Conservation (phyloP, 2,113 vertebrate genomes). For the Menidia beryllina region DNA sequence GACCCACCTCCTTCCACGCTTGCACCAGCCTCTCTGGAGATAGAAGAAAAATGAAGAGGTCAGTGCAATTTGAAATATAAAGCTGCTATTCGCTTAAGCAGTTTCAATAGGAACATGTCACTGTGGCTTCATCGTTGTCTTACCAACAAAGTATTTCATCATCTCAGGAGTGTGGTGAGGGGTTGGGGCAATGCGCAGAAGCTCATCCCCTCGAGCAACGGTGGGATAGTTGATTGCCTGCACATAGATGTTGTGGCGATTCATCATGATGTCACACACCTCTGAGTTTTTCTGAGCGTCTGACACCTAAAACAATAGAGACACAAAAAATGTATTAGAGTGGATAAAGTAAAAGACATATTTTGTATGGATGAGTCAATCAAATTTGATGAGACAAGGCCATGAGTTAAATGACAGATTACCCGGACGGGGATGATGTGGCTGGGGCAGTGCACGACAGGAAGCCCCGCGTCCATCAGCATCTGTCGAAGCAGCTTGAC, state of each 20-base stretch:
- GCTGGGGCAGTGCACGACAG: constrained; percentile 95
- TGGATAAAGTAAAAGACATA: neutral
- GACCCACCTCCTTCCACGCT: constrained; percentile 89
- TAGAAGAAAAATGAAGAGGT: neutral
- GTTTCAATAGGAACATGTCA: neutral
- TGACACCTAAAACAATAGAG: constrained; percentile 82
- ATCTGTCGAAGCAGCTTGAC: constrained; percentile 96
- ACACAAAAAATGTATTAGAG: neutral
- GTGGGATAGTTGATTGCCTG: constrained; percentile 98
- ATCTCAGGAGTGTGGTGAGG: constrained; percentile 97
- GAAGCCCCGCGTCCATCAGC: constrained; percentile 96
- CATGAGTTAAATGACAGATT: constrained; percentile 27
- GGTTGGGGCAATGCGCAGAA: constrained; percentile 94
- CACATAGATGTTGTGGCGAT: constrained; percentile 93
- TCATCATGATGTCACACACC: constrained; percentile 94
- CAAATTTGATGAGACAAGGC: neutral
- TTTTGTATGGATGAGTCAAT: neutral
- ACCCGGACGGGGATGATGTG: constrained; percentile 97
- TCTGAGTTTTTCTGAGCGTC: constrained; percentile 94
- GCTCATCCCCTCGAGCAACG: constrained; percentile 91
- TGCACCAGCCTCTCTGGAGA: constrained; percentile 87
- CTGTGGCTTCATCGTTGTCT: constrained; percentile 48
- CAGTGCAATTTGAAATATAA: neutral
- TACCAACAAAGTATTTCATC: constrained; percentile 96
- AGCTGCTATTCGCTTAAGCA: neutral